phyloP scores from a whole-genome alignment of 2,113 vertebrate species.

The Equus quagga region DNA sequence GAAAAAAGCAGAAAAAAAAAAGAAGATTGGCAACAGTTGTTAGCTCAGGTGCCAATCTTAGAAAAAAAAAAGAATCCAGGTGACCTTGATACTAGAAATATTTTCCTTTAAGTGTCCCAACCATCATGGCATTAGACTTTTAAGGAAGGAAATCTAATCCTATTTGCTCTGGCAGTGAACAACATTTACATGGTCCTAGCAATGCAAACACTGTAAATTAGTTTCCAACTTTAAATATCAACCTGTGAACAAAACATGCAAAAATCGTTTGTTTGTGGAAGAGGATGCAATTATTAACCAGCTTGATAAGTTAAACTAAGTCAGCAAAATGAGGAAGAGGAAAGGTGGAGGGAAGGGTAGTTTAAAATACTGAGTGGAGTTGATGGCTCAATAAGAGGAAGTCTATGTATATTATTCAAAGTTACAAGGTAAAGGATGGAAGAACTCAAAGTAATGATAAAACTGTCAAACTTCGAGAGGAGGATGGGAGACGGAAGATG shows the following conservation, averaged over 20 bases:
- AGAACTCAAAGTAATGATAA: neutral
- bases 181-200: neutral
- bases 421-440: neutral
- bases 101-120: neutral
- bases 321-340: neutral
- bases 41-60: too few relatives aligned
- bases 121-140: neutral
- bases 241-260: neutral
- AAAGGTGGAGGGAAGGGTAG: neutral
- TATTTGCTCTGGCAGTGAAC: neutral
- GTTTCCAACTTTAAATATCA: conserved; percentile 1
- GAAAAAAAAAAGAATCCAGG: neutral
- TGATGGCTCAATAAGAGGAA: neutral
- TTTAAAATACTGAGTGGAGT: neutral
- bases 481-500: neutral
- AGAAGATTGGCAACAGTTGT: too few relatives aligned
- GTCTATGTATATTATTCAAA: neutral
- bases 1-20: too few relatives aligned
- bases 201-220: neutral
- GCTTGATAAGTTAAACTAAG: neutral
- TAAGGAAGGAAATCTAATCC: neutral
- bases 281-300: neutral
- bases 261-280: neutral
- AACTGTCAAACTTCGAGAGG: neutral
- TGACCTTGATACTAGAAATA: neutral